Percentiles rank a stretch among this genome's conserved stretches.
Evolutionary conservation across 2,113 vertebrate species (phyloP).

Genomic region (Zapus hudsonius): DNA sequence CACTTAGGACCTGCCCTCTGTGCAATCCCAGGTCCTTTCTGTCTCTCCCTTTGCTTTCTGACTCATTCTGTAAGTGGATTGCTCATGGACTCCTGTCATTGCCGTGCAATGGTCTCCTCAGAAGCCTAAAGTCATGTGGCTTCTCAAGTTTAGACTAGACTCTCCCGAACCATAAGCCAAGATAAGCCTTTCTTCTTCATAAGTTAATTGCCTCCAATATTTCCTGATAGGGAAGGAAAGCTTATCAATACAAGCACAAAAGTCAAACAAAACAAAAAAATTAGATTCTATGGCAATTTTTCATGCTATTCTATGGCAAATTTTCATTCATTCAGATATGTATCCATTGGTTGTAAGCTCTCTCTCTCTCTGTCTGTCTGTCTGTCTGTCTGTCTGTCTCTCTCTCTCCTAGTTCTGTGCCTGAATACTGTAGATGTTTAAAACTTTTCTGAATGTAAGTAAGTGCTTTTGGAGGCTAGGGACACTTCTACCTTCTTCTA

Average conservation of each 20-base stretch:
- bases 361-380: too few relatives aligned
- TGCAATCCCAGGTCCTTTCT: too few relatives aligned
- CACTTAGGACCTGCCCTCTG: not conserved
- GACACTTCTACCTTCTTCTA: not conserved
- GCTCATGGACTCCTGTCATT: not conserved
- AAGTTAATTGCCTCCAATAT: not conserved
- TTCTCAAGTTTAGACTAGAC: not conserved
- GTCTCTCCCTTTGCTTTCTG: not conserved
- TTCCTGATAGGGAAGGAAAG: too few relatives aligned
- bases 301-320: too few relatives aligned
- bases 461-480: not conserved
- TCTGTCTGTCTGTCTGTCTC: too few relatives aligned
- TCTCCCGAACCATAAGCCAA: not conserved
- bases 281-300: too few relatives aligned
- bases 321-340: too few relatives aligned
- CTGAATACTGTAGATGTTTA: not conserved
- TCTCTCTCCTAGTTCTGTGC: too few relatives aligned
- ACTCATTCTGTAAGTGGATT: not conserved
- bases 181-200: not conserved
- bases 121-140: not conserved
- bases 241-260: too few relatives aligned
- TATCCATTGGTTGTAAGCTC: too few relatives aligned
- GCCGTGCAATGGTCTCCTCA: not conserved
- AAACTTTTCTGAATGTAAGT: not conserved
- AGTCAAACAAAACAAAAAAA: too few relatives aligned